Evolutionary conservation across 2,797 vertebrate species (phyloP), one percentile per base, ranked within the genome.

Genomic region (Cryptoblepharus egeriae): DNA sequence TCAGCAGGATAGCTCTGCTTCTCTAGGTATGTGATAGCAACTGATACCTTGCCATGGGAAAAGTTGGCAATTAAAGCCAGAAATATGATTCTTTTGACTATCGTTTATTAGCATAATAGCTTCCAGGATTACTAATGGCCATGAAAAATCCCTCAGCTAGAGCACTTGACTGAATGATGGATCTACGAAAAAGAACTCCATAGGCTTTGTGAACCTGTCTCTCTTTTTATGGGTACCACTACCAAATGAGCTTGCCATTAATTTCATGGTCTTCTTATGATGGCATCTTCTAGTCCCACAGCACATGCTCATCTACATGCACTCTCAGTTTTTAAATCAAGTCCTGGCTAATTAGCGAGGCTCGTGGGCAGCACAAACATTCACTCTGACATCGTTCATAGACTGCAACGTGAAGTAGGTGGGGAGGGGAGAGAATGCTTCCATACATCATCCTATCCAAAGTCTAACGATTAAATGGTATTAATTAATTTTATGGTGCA

Each of bases 401-500:
- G 28, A 7, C 35, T 81, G 73, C 39, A 45, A 28, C 5, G 35
- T 35, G 24, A 68, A 75, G 84, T 20, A 52, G 65, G 52, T 6
- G 0, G 71, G 52, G 63, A 74, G 16, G 1, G 22, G 45, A 82
- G 49, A 80, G 75, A 24, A 10, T 0, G 72, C 42, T 57, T 18
- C 61, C 81, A 76, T 75, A 70, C 9, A 82, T 85, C 77, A 77
- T 63, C 58, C 35, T 71, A 58, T 37, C 22, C 79, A 11, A 82
- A 83, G 81, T 72, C 63, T 87, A 78, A 81, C 67, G 79, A 84
- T 65, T 87, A 69, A 88, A 65, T 73, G 1, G 37, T 80, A 89
- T 84, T 90, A 79, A 85, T 93, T 91, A 84, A 87, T 89, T 92
- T 83, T 92, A 88, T 45, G 71, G 35, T 37, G 45, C 35, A 72